Evolutionary conservation across 1,140 invertebrate genomes (phyloP).

Genomic region (Drosophila kikkawai): DNA sequence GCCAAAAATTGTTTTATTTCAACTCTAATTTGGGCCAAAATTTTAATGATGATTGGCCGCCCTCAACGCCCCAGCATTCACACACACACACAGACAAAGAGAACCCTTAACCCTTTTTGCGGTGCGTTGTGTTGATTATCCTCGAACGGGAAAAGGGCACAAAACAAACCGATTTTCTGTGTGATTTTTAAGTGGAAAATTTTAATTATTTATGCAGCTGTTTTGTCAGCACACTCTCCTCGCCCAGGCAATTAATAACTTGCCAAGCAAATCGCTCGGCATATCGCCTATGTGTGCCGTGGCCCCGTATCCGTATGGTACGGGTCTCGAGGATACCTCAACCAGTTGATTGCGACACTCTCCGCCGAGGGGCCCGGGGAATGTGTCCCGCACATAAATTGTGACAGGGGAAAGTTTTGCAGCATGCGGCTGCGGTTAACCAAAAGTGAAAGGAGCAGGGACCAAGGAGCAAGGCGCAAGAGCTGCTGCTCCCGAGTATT

Average conservation of each 20-base stretch:
- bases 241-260: slow-evolving; percentile 67
- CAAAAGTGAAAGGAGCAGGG: slow-evolving; percentile 19
- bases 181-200: slow-evolving; percentile 68
- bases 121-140: slow-evolving; percentile 53
- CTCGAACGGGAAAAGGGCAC: slow-evolving; percentile 19
- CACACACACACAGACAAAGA: slow-evolving; percentile 12
- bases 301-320: background rate
- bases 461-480: background rate
- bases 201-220: slow-evolving; percentile 79
- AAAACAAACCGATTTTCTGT: slow-evolving; percentile 68
- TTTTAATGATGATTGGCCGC: slow-evolving; percentile 73
- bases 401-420: slow-evolving; percentile 68
- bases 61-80: slow-evolving; percentile 2
- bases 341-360: slow-evolving; percentile 67
- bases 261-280: slow-evolving; percentile 50
- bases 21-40: slow-evolving; percentile 71
- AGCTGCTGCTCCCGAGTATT: slow-evolving; percentile 24
- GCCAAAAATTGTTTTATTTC: slow-evolving; percentile 73
- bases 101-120: slow-evolving; percentile 54
- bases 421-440: slow-evolving; percentile 65
- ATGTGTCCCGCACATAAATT: slow-evolving; percentile 53
- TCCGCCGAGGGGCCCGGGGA: slow-evolving; percentile 18
- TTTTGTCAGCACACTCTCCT: slow-evolving; percentile 43
- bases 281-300: background rate
- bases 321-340: slow-evolving; percentile 46